Conservation (phyloP, 2,888 invertebrate genomes). For the Cheilosia pagana region DNA sequence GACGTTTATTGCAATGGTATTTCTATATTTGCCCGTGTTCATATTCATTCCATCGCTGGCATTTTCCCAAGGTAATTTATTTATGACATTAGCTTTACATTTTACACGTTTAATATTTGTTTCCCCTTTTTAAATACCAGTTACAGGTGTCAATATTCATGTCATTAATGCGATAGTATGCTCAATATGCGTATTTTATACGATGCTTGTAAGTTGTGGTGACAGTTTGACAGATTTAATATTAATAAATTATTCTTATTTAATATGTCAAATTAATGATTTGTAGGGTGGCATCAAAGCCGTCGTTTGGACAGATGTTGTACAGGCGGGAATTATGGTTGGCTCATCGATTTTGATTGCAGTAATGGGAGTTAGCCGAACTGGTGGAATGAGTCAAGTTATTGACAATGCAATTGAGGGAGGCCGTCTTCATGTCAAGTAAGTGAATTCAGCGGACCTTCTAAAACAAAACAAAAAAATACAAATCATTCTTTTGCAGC, state of each 20-base stretch:
- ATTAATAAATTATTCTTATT: background rate
- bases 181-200: constrained; percentile 84
- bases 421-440: constrained; percentile 79
- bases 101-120: background rate
- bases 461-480: background rate
- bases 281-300: constrained; percentile 82
- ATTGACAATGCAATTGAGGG: constrained; percentile 78
- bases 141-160: constrained; percentile 84
- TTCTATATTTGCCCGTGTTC: constrained; percentile 80
- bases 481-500: constrained; percentile 81
- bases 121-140: constrained; percentile 77
- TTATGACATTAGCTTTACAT: too few relatives aligned
- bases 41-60: constrained; percentile 82
- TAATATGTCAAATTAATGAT: background rate
- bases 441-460: constrained; percentile 1
- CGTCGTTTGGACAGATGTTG: constrained; percentile 83
- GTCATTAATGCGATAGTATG: constrained; percentile 84
- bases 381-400: constrained; percentile 79
- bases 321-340: constrained; percentile 80
- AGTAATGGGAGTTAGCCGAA: constrained; percentile 79
- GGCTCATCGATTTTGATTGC: constrained; percentile 79
- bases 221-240: background rate
- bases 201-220: constrained; percentile 83
- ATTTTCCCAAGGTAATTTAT: constrained; percentile 81
- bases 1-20: constrained; percentile 79